phyloP scores from a whole-genome alignment of 2,797 vertebrate genomes.

The Lates japonicus region DNA sequence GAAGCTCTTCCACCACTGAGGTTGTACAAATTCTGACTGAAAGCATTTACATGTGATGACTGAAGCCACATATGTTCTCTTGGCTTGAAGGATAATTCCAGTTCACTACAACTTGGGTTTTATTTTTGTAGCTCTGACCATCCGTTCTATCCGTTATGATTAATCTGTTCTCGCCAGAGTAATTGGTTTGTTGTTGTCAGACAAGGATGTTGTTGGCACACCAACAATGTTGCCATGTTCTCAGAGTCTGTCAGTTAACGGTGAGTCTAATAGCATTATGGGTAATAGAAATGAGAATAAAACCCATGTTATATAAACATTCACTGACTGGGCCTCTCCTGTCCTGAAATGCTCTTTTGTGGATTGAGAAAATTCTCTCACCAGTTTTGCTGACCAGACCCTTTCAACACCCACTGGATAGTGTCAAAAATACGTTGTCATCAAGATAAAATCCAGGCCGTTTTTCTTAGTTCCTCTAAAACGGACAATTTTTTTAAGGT shows the following conservation, averaged over 20 bases:
- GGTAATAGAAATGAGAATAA: conserved; percentile 26
- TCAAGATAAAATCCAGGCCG: conserved; percentile 23
- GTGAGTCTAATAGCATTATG: no score
- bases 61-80: no score
- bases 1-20: no score
- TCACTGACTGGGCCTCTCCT: background rate
- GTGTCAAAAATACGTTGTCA: conserved; percentile 26
- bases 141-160: no score
- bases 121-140: no score
- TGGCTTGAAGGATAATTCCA: no score
- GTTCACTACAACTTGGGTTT: no score
- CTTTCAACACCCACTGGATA: conserved; percentile 29
- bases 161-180: no score
- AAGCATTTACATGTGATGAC: no score
- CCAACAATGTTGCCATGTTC: background rate
- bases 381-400: conserved; percentile 42
- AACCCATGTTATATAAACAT: background rate
- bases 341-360: conserved; percentile 14
- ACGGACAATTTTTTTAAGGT: background rate
- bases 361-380: conserved; percentile 14
- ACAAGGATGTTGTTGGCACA: background rate
- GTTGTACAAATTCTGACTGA: no score
- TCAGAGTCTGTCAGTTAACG: background rate
- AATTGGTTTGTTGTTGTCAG: background rate
- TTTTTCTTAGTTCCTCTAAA: conserved; percentile 44